Conservation (phyloP, 1,140 invertebrate genomes). For the Lamellibrachia luymesi region DNA sequence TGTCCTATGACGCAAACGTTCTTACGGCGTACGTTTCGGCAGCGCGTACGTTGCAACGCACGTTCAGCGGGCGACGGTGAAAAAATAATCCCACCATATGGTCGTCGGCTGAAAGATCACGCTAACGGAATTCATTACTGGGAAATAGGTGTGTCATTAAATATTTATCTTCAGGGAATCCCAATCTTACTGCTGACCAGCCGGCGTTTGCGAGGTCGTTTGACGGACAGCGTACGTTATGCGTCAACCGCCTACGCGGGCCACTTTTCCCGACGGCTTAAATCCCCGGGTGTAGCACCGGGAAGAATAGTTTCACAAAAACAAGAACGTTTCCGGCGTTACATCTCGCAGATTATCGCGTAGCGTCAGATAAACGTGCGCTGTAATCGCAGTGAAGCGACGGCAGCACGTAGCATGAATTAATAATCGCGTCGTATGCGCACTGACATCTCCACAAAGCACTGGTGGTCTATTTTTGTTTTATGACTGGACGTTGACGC, state of each 20-base stretch:
- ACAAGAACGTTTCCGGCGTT: not conserved
- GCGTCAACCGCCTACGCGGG: not conserved
- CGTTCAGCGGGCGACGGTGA: not conserved
- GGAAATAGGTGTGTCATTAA: not conserved
- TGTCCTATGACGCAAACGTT: not conserved
- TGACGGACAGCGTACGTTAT: not conserved
- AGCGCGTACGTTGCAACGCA: not conserved
- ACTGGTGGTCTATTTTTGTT: not conserved
- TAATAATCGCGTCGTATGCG: not conserved
- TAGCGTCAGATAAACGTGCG: not conserved
- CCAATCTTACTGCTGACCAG: not conserved
- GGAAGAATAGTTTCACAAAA: not conserved
- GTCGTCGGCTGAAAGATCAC: not conserved
- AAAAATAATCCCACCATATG: constrained; percentile 1
- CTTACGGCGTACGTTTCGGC: not conserved
- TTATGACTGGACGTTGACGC: not conserved
- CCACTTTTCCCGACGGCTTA: too few relatives aligned
- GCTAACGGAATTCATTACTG: not conserved
- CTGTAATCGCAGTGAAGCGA: not conserved
- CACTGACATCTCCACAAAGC: not conserved
- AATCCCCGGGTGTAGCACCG: too few relatives aligned
- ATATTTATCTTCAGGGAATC: not conserved
- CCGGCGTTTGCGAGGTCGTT: not conserved
- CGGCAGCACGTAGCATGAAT: not conserved
- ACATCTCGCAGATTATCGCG: not conserved